These are phyloP conservation scores for Tolmerus cingulatus DNA, from an alignment of 2,888 invertebrate species.

Conservation along the genomic window DNA sequence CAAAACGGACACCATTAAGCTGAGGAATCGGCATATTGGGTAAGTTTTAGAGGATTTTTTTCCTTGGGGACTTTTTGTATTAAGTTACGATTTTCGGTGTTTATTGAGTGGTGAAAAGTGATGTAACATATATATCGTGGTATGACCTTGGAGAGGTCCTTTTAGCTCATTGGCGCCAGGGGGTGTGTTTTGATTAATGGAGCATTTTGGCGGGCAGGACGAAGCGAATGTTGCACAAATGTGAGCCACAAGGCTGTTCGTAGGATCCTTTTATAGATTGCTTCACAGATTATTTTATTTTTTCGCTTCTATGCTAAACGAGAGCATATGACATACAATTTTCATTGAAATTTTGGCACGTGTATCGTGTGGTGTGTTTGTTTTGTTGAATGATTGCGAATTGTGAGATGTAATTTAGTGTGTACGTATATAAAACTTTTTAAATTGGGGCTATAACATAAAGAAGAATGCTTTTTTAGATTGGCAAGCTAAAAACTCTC, in stretches of 20 bases:
- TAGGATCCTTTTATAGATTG: no score
- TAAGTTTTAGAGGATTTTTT: constrained; percentile 64
- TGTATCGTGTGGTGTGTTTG: background rate
- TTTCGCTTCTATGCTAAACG: background rate
- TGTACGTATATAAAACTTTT: background rate
- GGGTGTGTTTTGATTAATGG: background rate
- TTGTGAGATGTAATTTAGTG: background rate
- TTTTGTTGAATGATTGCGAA: background rate
- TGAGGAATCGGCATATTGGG: constrained; percentile 85
- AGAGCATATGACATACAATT: background rate
- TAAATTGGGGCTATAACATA: background rate
- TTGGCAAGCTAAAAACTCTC: no score
- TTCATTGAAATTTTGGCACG: background rate
- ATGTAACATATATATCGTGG: background rate
- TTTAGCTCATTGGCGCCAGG: background rate
- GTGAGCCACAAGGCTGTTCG: background rate
- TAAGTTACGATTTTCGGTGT: background rate
- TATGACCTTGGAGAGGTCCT: background rate
- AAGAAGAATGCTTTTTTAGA: background rate
- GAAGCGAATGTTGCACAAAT: background rate
- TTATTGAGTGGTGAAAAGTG: background rate
- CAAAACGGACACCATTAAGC: constrained; percentile 80
- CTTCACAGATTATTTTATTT: no score
- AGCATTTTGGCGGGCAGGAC: background rate
- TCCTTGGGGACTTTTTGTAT: background rate